Base-by-base conservation (phyloP, 2,113 vertebrate species). In the Trogon melanurus region DNA sequence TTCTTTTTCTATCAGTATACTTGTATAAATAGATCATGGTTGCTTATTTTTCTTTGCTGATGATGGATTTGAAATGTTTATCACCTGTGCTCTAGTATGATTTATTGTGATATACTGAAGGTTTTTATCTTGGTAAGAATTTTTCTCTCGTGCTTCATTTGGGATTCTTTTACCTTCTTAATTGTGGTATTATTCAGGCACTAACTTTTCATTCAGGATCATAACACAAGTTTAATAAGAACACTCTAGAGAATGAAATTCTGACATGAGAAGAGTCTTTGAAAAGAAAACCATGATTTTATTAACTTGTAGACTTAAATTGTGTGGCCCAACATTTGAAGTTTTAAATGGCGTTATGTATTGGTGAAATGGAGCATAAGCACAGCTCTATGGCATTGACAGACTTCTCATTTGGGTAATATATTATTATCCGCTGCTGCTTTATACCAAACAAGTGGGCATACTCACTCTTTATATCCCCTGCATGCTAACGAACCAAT, bases 221-320 rank as follows among this genome's bases (percentile, higher is more conserved):
- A 34, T 88, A 91, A 85, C 56, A 89, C 1, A 8, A 5, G 10
- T 83, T 89, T 95, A 82, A 88, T 95, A 85, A 88, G 67, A 95
- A 74, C 44, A n/a, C 73, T 76, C 75, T 18, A 73, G 82, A 93
- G 74, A 94, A 91, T 83, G 27, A 83, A 91, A 90, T 80, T 88
- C 47, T 89, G 64, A 83, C 71, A 74, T 25, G 64, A 85, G 65
- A 88, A 78, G 29, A 73, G 26, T 16, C 29, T 89, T 82, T 75
- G 41, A 45, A 86, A 88, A 72, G 44, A 61, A 78, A 88, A 10
- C 7, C 9, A 10, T 0, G 0, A 9, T 73, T 95, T 85, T 85
- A 72, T 92, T 89, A 88, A 62, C 54, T 56, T 71, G 85, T 54
- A 76, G 38, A 57, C 51, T 41, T 64, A 34, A 70, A 66, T 27